Base-by-base conservation (phyloP, 2,113 vertebrate genomes). In the Hepsetus odoe region DNA sequence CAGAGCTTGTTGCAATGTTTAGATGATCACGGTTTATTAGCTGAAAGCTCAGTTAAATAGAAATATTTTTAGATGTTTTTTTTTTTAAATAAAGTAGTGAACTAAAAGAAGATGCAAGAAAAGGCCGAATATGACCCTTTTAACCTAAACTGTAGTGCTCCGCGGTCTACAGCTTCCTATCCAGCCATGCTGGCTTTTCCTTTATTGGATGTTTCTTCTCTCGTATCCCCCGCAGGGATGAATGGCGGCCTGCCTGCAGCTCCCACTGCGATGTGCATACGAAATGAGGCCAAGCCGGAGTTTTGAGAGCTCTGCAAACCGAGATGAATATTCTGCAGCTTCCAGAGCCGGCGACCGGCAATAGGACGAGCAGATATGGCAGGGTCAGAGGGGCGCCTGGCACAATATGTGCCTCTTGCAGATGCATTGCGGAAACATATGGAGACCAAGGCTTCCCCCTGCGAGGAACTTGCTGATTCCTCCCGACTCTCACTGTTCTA, bases 261-360 rank as follows among this genome's bases (percentile, higher is more conserved):
- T 24, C 77, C 55, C 30, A 79, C 85, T 74, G 81, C 53, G 70
- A 61, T 56, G 16, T 80, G 82, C 84, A 85, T 87, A 80, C 79
- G 69, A 80, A 85, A 86, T 86, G 53, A 80, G 62, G 79, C 76
- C 75, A 76, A 83, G 80, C 70, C 40, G 69, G 72, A 82, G 22
- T 76, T 86, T 87, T 86, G 62, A 85, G 81, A 85, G 77, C 38
- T 44, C 59, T 38, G 59, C 73, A 70, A 71, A 81, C 46, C 72
- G 24, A 82, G 74, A 77, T 49, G 51, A 77, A 59, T 58, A 33
- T 72, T 78, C 28, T 55, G 42, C 58, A 81, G 79, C 85, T 82
- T 79, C 40, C 59, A 79, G 77, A 79, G 78, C 61, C 28, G 2
- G 66, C 78, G 64, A 75, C 53, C n/a, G 76, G 51, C 30, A 56